Conservation (phyloP, 1,140 invertebrate genomes). For the Hyles vespertilio region DNA sequence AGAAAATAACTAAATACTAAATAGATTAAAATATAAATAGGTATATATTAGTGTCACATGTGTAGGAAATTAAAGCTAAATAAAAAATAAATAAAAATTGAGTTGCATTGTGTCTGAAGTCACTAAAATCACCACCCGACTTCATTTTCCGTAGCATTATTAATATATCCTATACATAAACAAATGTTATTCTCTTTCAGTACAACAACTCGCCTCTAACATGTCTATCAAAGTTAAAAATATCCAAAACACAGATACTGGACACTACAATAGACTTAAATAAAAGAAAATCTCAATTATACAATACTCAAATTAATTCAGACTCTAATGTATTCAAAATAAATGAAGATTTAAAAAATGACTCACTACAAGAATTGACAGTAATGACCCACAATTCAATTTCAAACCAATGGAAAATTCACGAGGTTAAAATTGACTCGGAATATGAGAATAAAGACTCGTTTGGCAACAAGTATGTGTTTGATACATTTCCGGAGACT, state of each 20-base stretch:
- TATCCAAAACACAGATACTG: not conserved
- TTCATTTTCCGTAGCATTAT: too few relatives aligned
- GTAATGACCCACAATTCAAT: not conserved
- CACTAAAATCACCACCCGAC: too few relatives aligned
- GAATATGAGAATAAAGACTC: not conserved
- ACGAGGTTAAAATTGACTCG: not conserved
- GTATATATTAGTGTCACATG: too few relatives aligned
- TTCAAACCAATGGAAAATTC: not conserved
- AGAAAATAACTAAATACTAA: too few relatives aligned
- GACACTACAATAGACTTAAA: not conserved
- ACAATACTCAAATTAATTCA: not conserved
- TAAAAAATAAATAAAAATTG: too few relatives aligned
- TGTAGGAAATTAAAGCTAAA: too few relatives aligned
- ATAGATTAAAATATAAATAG: too few relatives aligned
- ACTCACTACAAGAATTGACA: not conserved
- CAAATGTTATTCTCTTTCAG: not conserved
- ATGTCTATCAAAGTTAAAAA: slow-evolving; percentile 2
- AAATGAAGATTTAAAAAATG: not conserved
- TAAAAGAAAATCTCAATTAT: not conserved
- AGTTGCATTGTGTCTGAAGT: too few relatives aligned
- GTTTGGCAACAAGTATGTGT: not conserved
- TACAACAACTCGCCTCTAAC: not conserved
- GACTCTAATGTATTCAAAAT: not conserved
- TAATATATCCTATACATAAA: not conserved
- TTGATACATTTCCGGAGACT: not conserved